Conservation (phyloP, 2,113 vertebrate species). For the Verasper variegatus region DNA sequence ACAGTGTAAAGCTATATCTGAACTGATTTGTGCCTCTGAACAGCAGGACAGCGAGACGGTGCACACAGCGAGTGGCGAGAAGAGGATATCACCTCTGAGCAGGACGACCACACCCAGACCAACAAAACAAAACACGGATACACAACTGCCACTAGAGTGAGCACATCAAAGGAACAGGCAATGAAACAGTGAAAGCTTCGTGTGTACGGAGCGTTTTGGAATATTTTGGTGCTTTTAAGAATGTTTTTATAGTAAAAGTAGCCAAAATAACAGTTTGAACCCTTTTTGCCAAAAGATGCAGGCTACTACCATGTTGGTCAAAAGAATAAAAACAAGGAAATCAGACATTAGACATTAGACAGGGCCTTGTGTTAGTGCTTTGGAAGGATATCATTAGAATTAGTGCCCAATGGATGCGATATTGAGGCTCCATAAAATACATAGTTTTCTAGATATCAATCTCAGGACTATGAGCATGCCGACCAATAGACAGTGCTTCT, state of each 20-base stretch:
- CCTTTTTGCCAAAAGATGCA: constrained; percentile 29
- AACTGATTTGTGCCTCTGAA: neutral
- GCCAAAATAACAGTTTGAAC: neutral
- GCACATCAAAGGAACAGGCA: constrained; percentile 39
- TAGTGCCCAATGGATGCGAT: no score
- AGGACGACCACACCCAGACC: constrained; percentile 67
- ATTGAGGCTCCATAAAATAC: no score
- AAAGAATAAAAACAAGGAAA: neutral
- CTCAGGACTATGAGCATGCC: no score
- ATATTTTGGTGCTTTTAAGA: neutral
- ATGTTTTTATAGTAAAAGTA: neutral
- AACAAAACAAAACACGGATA: constrained; percentile 70
- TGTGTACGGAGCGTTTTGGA: neutral
- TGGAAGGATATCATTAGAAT: no score
- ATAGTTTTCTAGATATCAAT: no score
- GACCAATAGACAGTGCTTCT: no score
- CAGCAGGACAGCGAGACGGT: constrained; percentile 9
- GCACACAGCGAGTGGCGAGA: constrained; percentile 6
- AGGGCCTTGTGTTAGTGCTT: no score
- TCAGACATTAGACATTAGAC: no score
- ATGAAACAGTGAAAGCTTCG: constrained; percentile 13
- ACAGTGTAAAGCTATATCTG: constrained; percentile 15
- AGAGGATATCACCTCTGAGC: constrained; percentile 55
- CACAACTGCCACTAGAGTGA: constrained; percentile 3
- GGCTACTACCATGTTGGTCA: constrained; percentile 9